Base-by-base conservation (phyloP, 1,140 invertebrate species). In the Drosophila jambulina region DNA sequence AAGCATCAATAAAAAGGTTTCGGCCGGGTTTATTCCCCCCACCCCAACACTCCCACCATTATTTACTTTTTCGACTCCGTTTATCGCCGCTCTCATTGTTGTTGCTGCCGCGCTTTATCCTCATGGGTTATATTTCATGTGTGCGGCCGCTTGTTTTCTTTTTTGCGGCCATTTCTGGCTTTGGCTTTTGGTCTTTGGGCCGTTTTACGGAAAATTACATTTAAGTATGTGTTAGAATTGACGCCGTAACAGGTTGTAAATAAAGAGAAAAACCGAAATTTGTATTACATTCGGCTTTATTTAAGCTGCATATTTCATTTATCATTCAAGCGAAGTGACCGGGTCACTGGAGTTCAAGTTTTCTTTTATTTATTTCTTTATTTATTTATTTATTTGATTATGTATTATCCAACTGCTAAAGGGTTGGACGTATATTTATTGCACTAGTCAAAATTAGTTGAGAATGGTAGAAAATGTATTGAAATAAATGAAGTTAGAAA, bases 151-250 rank as follows among this genome's bases (percentile, higher is more conserved):
- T 46, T 43, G 23, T 56, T 71, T 78, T 51, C 48, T 51, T 51
- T 43, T 70, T 58, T 51, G 59, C 15, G 69, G 49, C 45, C 60
- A 70, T 56, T 76, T 49, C 51, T 71, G 54, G 75, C 60, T 63
- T 72, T 63, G 67, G 67, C 84, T 78, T 80, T 87, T 40, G 82
- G 62, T 80, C 67, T 79, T 79, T 54, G 67, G 54, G 48, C 49
- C 53, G 64, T 78, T 87, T 88, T 72, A 84, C 84, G 84, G 77
- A 74, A 85, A 82, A 85, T 90, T 90, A 82, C 85, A 90, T 90
- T 90, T 90, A 85, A 90, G 85, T 85, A 90, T 85, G 85, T 90
- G 85, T 90, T 90, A 82, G 78, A 85, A 90, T 85, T 90, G 75
- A 82, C 85, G 75, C 81, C 61, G 68, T 85, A 90, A 90, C 85